Base-by-base conservation (phyloP, 2,888 invertebrate genomes). In the Seira musarum region DNA sequence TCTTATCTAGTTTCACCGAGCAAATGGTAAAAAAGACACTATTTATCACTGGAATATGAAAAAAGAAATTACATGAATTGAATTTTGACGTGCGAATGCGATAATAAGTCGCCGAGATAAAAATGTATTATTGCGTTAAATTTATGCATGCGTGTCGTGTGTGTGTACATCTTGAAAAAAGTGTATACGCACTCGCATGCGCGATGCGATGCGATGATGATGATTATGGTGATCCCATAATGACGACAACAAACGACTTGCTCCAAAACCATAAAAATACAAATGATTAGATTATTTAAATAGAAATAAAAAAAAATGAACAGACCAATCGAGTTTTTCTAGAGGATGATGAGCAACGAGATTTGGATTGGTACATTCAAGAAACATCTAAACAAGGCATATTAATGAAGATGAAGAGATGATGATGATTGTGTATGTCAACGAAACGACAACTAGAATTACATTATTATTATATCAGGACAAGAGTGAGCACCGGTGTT, bases 191-290 rank as follows among this genome's bases (percentile, higher is more conserved):
- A n/a, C 6, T 2, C 6, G 17, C 15, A 49, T 2, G 49, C 49
- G 15, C 49, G n/a, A 49, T 22, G n/a, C n/a, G n/a, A n/a, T 60
- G 10, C 21, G 60, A 60, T 60, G 21, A 21, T 60, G 60, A 6
- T 60, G 6, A 13, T 60, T 3, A 13, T 21, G 60, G 49, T 49
- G 49, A 49, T 49, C 40, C n/a, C n/a, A 40, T 5, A 40, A 21
- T 21, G 60, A 22, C 60, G 60, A 60, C 60, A 60, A 60, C 21
- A 53, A n/a, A 22, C 63, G 63, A 70, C 70, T 71, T 71, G 71
- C 71, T 64, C 71, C 64, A 63, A 73, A 64, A 73, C 73, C 66
- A 73, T 73, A 73, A 73, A 73, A 63, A 57, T 53, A 60, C 22
- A 61, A 19, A 65, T 53, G 73, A 73, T 73, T 66, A 73, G 73